phyloP scores from a whole-genome alignment of 2,113 vertebrate genomes.

The Cephalopholis sonnerati region DNA sequence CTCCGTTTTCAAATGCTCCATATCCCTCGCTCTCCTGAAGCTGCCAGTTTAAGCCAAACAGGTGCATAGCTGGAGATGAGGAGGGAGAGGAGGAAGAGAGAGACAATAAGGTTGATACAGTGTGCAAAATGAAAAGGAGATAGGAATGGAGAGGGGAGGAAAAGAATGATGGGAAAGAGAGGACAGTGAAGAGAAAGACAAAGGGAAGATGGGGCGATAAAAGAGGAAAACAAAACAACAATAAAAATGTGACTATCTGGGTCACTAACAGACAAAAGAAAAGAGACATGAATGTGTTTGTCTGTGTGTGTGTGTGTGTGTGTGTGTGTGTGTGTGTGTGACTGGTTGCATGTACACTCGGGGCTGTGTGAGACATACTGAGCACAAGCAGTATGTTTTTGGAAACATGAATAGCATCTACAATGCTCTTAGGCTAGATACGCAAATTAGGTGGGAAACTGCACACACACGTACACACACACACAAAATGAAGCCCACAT shows the following conservation, averaged over 20 bases:
- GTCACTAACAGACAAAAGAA: not conserved
- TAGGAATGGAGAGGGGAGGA: not conserved
- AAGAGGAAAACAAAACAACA: not conserved
- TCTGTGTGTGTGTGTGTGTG: not conserved
- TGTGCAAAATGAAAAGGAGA: not conserved
- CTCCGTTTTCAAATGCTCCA: conserved; percentile 95
- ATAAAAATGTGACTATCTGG: not conserved
- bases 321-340: not conserved
- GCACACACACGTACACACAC: not conserved
- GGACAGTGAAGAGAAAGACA: not conserved
- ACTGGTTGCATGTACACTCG: conserved; percentile 6
- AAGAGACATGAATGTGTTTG: not conserved
- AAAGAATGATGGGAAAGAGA: not conserved
- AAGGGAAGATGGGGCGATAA: not conserved
- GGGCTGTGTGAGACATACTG: not conserved
- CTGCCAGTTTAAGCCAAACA: conserved; percentile 99
- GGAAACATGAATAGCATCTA: conserved; percentile 2
- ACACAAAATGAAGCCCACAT: conserved; percentile 12
- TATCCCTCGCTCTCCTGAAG: conserved; percentile 95
- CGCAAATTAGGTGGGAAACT: not conserved
- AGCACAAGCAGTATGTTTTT: conserved; percentile 3
- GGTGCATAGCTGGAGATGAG: conserved; percentile 92
- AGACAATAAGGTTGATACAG: conserved; percentile 4
- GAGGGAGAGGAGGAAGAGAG: not conserved
- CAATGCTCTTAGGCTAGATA: not conserved